Base-by-base conservation (phyloP, 2,113 vertebrate species). In the Eretmochelys imbricata region DNA sequence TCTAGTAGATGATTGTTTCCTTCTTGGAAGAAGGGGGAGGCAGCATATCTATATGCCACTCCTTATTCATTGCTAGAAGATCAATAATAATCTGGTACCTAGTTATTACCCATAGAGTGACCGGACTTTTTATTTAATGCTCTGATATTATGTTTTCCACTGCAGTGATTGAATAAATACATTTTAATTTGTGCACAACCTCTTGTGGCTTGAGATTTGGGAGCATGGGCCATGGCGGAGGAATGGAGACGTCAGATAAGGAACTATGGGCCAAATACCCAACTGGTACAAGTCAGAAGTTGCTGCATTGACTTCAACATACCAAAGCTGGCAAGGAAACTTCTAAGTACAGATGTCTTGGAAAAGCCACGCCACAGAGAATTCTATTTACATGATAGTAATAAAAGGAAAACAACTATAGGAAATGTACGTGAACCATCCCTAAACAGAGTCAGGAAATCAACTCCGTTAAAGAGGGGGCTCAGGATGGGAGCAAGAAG, bases 391-490 rank as follows among this genome's bases (percentile, higher is more conserved):
- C 94, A 81, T 85, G 85, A 93, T 42, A 88, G 92, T 54, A 95
- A 88, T 89, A 96, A 95, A 97, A 96, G 81, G 92, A 92, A 95
- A 97, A 88, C 89, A 95, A 89, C 91, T 72, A 85, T 93, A 93
- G 97, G 96, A 96, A 97, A 96, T 96, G 84, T 54, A 94, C 81
- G 92, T 86, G 90, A 97, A 95, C 90, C 95, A 69, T 96, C 80
- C 80, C 91, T 90, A 97, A 97, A 95, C 91, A 93, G 89, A 93
- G 80, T 55, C 91, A 94, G 96, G 89, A 89, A 95, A 97, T 96
- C 93, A 87, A 17, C 62, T 92, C 55, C 10, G 87, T 86, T 93
- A 89, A 88, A 0, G 31, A 42, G 92, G 49, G 53, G 65, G 93
- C 97, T 97, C 27, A 2, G 96, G 87, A 92, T 80, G 88, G 93